Conservation (phyloP, 2,797 vertebrate species). For the Dallia pectoralis region DNA sequence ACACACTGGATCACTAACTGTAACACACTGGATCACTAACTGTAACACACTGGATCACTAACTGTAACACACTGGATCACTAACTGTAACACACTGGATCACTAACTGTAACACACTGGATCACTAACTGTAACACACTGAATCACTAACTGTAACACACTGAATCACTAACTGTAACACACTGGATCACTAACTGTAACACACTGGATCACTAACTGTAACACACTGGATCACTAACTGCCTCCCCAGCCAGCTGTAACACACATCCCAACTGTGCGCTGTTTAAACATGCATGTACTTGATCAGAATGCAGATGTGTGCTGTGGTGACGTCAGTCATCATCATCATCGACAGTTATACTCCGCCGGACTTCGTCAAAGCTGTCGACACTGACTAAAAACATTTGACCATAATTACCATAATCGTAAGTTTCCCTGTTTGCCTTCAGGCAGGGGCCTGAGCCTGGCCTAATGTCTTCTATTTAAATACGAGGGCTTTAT, state of each 20-base stretch:
- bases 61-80: constrained; percentile 23
- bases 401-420: too few relatives aligned
- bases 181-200: too few relatives aligned
- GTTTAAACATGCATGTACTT: neutral
- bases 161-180: neutral
- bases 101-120: constrained; percentile 27
- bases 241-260: too few relatives aligned
- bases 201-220: too few relatives aligned
- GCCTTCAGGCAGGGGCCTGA: neutral
- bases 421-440: neutral
- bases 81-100: constrained; percentile 22
- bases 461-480: neutral
- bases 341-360: neutral
- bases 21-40: neutral
- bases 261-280: neutral
- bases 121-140: constrained; percentile 14
- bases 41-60: constrained; percentile 26
- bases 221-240: neutral
- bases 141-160: constrained; percentile 30
- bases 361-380: neutral
- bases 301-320: neutral
- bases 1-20: constrained; percentile 33
- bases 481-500: neutral
- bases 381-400: neutral
- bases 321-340: neutral